These are phyloP conservation scores for Lagopus muta DNA, from an alignment of 2,113 vertebrate species.

Conservation along the genomic window DNA sequence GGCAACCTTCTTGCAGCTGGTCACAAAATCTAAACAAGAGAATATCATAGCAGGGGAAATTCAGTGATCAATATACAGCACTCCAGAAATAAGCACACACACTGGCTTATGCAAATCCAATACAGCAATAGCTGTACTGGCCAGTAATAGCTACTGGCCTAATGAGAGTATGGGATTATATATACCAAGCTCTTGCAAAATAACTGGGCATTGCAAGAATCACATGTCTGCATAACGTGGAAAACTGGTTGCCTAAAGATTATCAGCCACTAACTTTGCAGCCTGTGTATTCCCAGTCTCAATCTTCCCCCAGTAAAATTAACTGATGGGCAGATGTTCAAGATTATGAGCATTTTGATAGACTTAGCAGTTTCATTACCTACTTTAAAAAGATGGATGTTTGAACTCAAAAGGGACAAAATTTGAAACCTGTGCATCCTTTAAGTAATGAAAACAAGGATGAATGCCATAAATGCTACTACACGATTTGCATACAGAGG, in stretches of 20 bases:
- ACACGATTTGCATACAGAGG: conserved; percentile 55
- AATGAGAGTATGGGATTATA: neutral
- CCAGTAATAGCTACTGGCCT: neutral
- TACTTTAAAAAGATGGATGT: conserved; percentile 35
- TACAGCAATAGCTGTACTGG: neutral
- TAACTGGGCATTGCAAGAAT: neutral
- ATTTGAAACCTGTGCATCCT: conserved; percentile 22
- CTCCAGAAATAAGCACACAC: neutral
- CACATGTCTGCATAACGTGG: neutral
- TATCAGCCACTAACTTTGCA: neutral
- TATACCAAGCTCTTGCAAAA: neutral
- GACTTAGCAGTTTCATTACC: conserved; percentile 32
- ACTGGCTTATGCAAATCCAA: neutral
- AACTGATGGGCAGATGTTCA: neutral
- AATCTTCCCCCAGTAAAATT: conserved; percentile 3
- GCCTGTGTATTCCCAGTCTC: neutral
- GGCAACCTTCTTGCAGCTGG: neutral
- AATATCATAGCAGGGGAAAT: neutral
- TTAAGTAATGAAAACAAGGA: conserved; percentile 26
- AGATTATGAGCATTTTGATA: neutral
- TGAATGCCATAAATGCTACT: neutral
- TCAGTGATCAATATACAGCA: neutral
- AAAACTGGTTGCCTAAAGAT: neutral
- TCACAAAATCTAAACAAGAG: neutral
- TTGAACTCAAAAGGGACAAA: conserved; percentile 42